Evolutionary conservation across 2,113 vertebrate genomes (phyloP).

Genomic region (Strigops habroptila): DNA sequence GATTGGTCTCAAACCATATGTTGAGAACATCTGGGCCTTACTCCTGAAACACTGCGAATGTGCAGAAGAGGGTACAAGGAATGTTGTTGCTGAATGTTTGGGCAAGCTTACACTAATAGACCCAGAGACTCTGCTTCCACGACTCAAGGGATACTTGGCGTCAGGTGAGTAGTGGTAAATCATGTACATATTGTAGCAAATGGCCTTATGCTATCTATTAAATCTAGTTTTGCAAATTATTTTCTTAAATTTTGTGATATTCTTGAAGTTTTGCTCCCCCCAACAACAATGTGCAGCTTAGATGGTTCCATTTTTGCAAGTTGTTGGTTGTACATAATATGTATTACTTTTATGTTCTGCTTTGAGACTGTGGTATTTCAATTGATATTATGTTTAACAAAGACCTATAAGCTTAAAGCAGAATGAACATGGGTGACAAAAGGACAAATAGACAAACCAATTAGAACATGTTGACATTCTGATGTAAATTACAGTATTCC

Average conservation of each 20-base stretch:
- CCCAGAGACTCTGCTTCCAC: slow-evolving; percentile 93
- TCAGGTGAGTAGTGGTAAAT: slow-evolving; percentile 79
- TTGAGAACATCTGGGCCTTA: slow-evolving; percentile 94
- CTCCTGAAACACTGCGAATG: slow-evolving; percentile 97
- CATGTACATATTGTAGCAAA: not conserved
- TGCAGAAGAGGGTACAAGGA: slow-evolving; percentile 96
- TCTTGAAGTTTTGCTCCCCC: not conserved
- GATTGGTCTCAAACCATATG: slow-evolving; percentile 91
- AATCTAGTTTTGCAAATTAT: not conserved
- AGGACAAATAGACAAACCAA: not conserved
- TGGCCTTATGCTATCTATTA: not conserved
- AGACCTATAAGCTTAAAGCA: not conserved
- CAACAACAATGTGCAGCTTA: not conserved
- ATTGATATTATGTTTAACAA: not conserved
- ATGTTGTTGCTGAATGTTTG: slow-evolving; percentile 96
- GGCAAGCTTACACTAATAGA: slow-evolving; percentile 96
- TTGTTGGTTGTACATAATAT: not conserved
- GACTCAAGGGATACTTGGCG: slow-evolving; percentile 94
- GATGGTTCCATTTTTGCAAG: not conserved
- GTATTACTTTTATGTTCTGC: not conserved
- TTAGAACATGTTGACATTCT: not conserved
- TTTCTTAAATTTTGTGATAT: not conserved
- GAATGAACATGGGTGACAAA: not conserved
- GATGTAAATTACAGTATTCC: not conserved
- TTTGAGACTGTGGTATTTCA: not conserved